These are phyloP conservation scores for Tinamus guttatus DNA, from an alignment of 2,113 vertebrate species.

Conservation along the genomic window DNA sequence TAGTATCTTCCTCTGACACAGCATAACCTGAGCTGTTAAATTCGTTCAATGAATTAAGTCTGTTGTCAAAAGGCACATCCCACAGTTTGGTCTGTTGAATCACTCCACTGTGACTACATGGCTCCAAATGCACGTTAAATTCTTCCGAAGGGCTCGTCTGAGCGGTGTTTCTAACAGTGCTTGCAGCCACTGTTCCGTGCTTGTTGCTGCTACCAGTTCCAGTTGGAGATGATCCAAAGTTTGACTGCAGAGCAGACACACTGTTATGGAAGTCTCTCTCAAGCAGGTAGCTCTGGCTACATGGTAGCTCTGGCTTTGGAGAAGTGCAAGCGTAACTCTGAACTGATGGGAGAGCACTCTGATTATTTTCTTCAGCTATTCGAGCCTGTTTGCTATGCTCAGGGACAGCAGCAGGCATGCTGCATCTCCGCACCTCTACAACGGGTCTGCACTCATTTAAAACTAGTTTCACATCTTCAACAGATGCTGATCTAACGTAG, in stretches of 20 bases:
- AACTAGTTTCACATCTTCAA: conserved; percentile 87
- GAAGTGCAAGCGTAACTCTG: conserved; percentile 63
- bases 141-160: conserved; percentile 55
- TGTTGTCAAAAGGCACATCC: conserved; percentile 77
- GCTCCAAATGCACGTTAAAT: conserved; percentile 58
- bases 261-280: conserved; percentile 72
- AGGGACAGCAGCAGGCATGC: conserved; percentile 74
- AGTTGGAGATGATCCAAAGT: conserved; percentile 53
- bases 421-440: conserved; percentile 80
- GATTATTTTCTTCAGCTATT: conserved; percentile 79
- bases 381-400: conserved; percentile 75
- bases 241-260: conserved; percentile 55
- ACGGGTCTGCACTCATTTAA: conserved; percentile 79
- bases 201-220: conserved; percentile 66
- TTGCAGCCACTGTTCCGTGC: conserved; percentile 65
- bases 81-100: conserved; percentile 65
- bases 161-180: conserved; percentile 40
- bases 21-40: conserved; percentile 58
- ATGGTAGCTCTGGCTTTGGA: conserved; percentile 73
- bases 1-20: conserved; percentile 65
- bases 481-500: conserved; percentile 87
- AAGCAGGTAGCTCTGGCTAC: not conserved
- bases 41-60: conserved; percentile 68
- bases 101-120: conserved; percentile 58
- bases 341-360: not conserved